phyloP scores from a whole-genome alignment of 2,888 invertebrate species.

The Eretmocerus hayati region DNA sequence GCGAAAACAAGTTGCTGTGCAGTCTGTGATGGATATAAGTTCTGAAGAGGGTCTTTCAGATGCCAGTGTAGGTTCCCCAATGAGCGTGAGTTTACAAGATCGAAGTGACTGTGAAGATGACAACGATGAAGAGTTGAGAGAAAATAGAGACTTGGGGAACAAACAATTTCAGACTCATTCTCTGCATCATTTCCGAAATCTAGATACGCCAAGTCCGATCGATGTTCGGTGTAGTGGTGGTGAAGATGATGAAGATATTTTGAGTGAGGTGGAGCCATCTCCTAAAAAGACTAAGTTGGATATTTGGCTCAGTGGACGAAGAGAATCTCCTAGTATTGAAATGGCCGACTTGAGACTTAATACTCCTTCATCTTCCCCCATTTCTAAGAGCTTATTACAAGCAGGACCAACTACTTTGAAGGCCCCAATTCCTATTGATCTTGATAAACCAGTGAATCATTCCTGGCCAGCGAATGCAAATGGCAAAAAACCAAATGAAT shows the following conservation, averaged over 20 bases:
- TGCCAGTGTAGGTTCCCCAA: conserved; percentile 47
- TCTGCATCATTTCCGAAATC: conserved; percentile 16
- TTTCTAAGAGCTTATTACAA: conserved; percentile 39
- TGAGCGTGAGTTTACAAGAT: conserved; percentile 37
- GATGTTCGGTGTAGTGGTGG: conserved; percentile 25
- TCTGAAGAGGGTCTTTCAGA: conserved; percentile 40
- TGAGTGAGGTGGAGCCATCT: conserved; percentile 62
- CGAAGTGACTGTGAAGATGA: conserved; percentile 37
- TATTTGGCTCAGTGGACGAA: conserved; percentile 50
- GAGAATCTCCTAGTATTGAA: conserved; percentile 44
- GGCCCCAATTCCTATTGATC: conserved; percentile 61
- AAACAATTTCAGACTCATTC: conserved; percentile 23
- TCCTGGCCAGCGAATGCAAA: conserved; percentile 39
- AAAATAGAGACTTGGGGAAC: conserved; percentile 22
- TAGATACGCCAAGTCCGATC: conserved; percentile 25
- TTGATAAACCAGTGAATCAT: conserved; percentile 60
- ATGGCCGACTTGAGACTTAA: conserved; percentile 41
- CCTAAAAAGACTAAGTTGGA: conserved; percentile 62
- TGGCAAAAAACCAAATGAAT: conserved; percentile 43
- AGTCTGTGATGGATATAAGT: conserved; percentile 54
- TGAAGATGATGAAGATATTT: conserved; percentile 34
- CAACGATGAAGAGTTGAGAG: conserved; percentile 22
- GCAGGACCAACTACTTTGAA: conserved; percentile 64
- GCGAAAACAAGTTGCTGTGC: conserved; percentile 71
- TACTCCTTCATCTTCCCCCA: conserved; percentile 30